Evolutionary conservation across 2,113 vertebrate genomes (phyloP).

Genomic region (Tachycineta bicolor): DNA sequence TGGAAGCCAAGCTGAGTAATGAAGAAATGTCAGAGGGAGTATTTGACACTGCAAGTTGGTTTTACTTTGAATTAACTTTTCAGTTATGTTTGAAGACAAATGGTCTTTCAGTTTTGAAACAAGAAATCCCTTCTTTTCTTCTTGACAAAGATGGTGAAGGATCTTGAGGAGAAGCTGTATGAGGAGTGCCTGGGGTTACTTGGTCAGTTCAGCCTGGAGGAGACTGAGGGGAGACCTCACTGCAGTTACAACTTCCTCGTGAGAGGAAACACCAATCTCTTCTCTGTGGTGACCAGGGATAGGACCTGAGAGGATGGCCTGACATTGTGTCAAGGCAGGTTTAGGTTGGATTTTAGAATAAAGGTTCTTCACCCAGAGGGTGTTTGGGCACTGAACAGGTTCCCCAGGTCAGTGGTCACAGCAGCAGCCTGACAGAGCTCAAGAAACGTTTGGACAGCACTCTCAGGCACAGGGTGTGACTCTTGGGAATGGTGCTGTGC

Average conservation of each 20-base stretch:
- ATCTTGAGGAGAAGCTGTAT: not conserved
- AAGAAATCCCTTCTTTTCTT: not conserved
- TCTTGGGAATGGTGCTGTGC: not conserved
- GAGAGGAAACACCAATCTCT: not conserved
- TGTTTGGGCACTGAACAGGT: not conserved
- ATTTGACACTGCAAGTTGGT: not conserved
- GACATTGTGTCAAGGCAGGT: not conserved
- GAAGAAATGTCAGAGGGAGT: not conserved
- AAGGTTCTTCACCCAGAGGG: not conserved
- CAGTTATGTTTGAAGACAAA: not conserved
- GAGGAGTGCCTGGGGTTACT: not conserved
- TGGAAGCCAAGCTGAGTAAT: not conserved
- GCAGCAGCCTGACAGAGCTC: not conserved
- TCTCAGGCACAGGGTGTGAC: not conserved
- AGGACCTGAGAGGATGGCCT: not conserved
- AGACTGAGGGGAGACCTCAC: not conserved
- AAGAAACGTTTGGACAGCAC: fast-evolving
- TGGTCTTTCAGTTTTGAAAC: not conserved
- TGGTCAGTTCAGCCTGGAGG: not conserved
- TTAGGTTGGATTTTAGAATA: not conserved
- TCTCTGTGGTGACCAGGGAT: not conserved
- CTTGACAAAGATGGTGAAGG: not conserved
- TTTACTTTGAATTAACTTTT: not conserved
- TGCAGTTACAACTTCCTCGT: not conserved
- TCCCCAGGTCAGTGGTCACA: not conserved